phyloP scores from a whole-genome alignment of 2,888 invertebrate genomes.

The Ommatoiulus sabulosus region DNA sequence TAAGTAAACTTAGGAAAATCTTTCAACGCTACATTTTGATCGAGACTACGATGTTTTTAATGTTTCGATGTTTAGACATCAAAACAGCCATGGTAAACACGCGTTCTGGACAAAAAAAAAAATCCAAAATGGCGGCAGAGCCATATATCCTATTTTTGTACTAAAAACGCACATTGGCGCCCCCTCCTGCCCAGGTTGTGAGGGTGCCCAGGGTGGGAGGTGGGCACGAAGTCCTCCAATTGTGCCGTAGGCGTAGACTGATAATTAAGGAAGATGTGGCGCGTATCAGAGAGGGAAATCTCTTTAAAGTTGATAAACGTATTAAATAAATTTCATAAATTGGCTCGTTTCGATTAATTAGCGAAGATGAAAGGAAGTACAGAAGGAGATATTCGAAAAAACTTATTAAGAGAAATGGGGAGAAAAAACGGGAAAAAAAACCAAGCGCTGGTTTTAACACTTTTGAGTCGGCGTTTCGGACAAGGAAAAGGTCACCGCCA shows the following conservation, averaged over 20 bases:
- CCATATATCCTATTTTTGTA: no score
- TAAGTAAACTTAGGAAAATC: no score
- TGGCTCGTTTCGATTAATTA: constrained; percentile 48
- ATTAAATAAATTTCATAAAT: constrained; percentile 48
- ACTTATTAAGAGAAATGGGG: not conserved
- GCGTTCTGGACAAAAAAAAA: no score
- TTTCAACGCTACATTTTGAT: no score
- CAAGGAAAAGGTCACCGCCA: constrained; percentile 37
- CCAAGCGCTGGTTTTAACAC: constrained; percentile 29
- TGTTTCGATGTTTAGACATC: no score
- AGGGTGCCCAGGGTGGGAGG: not conserved
- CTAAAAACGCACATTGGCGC: no score
- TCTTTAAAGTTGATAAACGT: constrained; percentile 48
- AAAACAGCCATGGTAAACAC: no score
- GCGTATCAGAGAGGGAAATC: constrained; percentile 41
- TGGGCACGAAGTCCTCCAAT: constrained; percentile 26
- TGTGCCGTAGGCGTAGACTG: constrained; percentile 25
- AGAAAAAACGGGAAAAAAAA: not conserved
- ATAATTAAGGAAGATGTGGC: constrained; percentile 39
- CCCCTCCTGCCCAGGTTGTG: not conserved
- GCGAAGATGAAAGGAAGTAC: constrained; percentile 48
- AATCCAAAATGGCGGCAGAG: no score
- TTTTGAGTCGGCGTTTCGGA: constrained; percentile 40
- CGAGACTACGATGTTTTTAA: no score
- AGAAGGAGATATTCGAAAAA: constrained; percentile 23